A percentile compares a stretch with the other conserved stretches of the same genome.
phyloP scores from a whole-genome alignment of 2,888 invertebrate species.

The Diachrysia chrysitis region DNA sequence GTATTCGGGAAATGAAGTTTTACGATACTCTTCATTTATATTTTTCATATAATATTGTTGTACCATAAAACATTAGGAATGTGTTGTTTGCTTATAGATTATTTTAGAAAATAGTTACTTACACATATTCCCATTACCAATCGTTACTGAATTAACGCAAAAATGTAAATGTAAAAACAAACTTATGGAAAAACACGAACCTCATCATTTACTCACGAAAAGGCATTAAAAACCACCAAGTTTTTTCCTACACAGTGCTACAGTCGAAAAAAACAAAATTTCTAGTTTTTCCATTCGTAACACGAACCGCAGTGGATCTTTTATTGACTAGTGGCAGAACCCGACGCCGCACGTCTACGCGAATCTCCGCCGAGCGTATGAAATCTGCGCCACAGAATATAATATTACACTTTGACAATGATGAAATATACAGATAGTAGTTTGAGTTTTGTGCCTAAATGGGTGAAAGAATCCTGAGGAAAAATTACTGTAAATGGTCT shows the following conservation, averaged over 20 bases:
- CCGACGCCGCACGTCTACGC: conserved; percentile 75
- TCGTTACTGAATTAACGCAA: no score
- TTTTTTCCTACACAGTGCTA: neutral
- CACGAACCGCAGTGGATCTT: conserved; percentile 67
- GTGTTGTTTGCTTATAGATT: no score
- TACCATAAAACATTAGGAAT: no score
- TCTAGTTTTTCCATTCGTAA: conserved; percentile 70
- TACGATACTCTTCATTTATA: neutral
- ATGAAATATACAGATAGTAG: conserved; percentile 54
- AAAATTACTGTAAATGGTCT: neutral
- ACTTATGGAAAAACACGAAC: no score
- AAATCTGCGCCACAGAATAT: conserved; percentile 77
- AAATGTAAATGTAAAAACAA: no score
- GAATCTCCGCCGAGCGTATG: conserved; percentile 74
- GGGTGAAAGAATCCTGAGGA: neutral
- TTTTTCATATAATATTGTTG: no score
- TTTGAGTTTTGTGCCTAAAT: conserved; percentile 37
- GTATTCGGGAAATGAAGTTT: neutral
- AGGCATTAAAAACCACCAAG: neutral
- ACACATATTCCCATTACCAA: no score
- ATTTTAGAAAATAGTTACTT: no score
- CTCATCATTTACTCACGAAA: no score
- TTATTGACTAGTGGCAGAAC: conserved; percentile 77
- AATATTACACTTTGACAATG: conserved; percentile 71
- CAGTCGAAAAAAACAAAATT: conserved; percentile 31